Percentiles rank a stretch among this genome's conserved stretches.
These are phyloP conservation scores for Altica lythri DNA, from an alignment of 2,888 invertebrate genomes.

Conservation along the genomic window DNA sequence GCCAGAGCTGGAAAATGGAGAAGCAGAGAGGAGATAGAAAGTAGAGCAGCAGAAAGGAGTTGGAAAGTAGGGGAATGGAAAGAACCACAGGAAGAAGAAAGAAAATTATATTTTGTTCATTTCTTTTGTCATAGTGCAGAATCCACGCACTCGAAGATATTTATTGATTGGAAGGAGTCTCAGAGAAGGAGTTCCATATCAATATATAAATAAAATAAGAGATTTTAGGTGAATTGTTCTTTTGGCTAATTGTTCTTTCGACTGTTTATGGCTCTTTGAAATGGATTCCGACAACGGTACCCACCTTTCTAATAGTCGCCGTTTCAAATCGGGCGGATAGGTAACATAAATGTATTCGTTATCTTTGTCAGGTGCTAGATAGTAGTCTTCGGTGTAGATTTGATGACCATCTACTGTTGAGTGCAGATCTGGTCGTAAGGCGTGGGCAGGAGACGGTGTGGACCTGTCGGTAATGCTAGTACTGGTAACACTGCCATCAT, in stretches of 20 bases:
- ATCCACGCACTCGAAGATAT: too few species aligned
- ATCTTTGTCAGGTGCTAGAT: slow-evolving; percentile 59
- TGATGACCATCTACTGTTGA: slow-evolving; percentile 51
- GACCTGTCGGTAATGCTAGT: slow-evolving; percentile 70
- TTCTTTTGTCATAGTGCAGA: too few species aligned
- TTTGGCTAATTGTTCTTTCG: neutral
- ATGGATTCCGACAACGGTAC: slow-evolving; percentile 25
- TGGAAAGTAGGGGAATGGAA: too few species aligned
- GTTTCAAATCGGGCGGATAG: slow-evolving; percentile 84
- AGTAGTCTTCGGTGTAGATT: slow-evolving; percentile 58
- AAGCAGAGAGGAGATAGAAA: too few species aligned
- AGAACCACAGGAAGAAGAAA: too few species aligned
- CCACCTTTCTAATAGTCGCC: slow-evolving; percentile 81
- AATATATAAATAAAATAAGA: too few species aligned
- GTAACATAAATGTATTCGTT: slow-evolving; percentile 86
- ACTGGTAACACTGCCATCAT: slow-evolving; percentile 71
- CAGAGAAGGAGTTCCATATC: too few species aligned
- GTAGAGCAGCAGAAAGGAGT: too few species aligned
- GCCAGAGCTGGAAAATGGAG: too few species aligned
- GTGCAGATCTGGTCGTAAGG: slow-evolving; percentile 57
- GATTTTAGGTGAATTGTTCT: too few species aligned
- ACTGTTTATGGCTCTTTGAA: neutral
- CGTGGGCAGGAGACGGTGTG: slow-evolving; percentile 68
- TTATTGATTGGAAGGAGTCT: too few species aligned
- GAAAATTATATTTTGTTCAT: too few species aligned